Conservation (phyloP, 92 coral and sea anemone species). For the Phenganax marumi region DNA sequence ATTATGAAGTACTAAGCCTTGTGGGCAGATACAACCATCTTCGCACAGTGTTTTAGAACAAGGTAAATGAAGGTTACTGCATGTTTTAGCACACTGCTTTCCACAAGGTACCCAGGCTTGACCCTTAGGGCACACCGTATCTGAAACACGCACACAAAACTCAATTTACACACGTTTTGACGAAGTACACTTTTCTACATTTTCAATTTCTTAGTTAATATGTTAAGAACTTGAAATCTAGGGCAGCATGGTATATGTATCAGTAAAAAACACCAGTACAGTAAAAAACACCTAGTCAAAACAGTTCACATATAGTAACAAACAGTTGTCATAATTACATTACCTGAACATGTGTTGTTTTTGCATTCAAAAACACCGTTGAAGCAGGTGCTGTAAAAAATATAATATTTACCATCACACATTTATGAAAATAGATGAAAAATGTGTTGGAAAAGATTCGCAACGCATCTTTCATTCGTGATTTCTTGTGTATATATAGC, state of each 20-base stretch:
- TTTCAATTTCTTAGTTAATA: background rate
- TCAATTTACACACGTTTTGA: background rate
- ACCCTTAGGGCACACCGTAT: constrained; percentile 61
- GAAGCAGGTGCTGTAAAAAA: constrained; percentile 5
- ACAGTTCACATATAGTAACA: too few relatives aligned
- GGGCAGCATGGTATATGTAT: too few relatives aligned
- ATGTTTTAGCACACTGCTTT: constrained; percentile 67
- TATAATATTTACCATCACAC: background rate
- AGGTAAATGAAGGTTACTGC: constrained; percentile 70
- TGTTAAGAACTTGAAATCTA: too few relatives aligned
- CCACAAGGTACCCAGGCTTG: constrained; percentile 68
- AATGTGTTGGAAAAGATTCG: background rate
- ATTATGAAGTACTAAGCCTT: constrained; percentile 60
- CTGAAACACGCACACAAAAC: constrained; percentile 34
- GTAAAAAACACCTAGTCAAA: too few relatives aligned
- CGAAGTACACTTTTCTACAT: background rate
- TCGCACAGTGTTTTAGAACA: constrained; percentile 64
- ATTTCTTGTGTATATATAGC: too few relatives aligned
- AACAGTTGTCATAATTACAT: background rate
- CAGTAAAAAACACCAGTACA: too few relatives aligned
- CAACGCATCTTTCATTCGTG: background rate
- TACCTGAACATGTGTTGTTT: constrained; percentile 37
- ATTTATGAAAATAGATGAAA: too few relatives aligned
- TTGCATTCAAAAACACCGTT: constrained; percentile 32
- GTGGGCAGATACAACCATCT: constrained; percentile 70